Evolutionary conservation across 2,888 invertebrate species (phyloP), one percentile per base, ranked within the genome.

Genomic region (Pyrrhia umbra): DNA sequence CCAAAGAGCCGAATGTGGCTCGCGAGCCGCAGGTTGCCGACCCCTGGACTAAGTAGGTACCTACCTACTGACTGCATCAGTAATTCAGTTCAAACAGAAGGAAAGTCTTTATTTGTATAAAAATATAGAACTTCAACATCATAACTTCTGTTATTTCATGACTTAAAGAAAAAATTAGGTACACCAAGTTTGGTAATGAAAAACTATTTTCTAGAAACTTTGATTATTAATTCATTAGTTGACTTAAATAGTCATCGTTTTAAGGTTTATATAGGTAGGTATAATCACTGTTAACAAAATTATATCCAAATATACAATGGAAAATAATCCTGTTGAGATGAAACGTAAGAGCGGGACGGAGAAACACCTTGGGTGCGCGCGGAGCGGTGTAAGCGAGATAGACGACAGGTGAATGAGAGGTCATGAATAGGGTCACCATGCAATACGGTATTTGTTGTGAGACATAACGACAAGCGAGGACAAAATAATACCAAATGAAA

Each of bases 381-480:
- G 47, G 13, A 15, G 15, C 42, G 13, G 92, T 79, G 84, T 63
- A 84, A 93, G 85, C 58, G 88, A 86, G 92, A 91, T 25, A 80
- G 87, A 66, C 46, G 56, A 79, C 82, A 85, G 86, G 86, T 90
- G 92, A 92, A 92, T 91, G 93, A 91, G 91, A 92, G 93, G 92
- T 91, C 90, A 91, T 80, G 84, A 78, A 81, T 88, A 86, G 84
- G 81, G 79, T 80, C 71, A 70, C 85, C 82, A 79, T 67, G 52
- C 43, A 55, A 34, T 37, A 10, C n/a, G 16, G n/a, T 13, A 2
- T 74, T 54, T 34, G 40, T 23, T 39, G 13, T 21, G 46, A 25
- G 69, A 69, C 42, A 37, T 13, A 5, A 2, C n/a, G 15, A 20
- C 8, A 13, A 1, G 39, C 10, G 20, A 47, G 6, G 39, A 39